phyloP scores from a whole-genome alignment of 2,888 invertebrate species.

The Ectemnius cavifrons region DNA sequence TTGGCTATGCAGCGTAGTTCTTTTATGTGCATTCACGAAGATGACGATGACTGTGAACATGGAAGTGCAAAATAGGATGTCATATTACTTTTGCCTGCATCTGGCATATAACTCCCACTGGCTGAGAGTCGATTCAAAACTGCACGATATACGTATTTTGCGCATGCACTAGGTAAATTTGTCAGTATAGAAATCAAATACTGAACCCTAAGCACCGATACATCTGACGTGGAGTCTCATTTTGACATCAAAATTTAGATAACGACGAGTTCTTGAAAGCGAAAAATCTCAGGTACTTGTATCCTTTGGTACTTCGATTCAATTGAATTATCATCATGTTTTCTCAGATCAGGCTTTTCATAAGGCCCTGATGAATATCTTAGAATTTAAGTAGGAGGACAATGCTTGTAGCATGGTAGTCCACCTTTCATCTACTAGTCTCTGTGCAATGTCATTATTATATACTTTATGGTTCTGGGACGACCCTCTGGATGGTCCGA shows the following conservation, averaged over 20 bases:
- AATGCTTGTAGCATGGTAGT: no score
- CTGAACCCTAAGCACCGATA: not conserved
- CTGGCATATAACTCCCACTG: conserved; percentile 45
- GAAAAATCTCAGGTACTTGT: no score
- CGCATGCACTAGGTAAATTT: conserved; percentile 55
- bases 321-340: no score
- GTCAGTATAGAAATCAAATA: conserved; percentile 28
- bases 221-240: no score
- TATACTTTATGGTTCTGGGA: not conserved
- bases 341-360: no score
- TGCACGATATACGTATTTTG: conserved; percentile 47
- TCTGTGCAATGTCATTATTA: not conserved
- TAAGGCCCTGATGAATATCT: no score
- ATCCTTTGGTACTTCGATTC: no score
- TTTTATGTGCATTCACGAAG: conserved; percentile 77
- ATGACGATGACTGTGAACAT: conserved; percentile 78
- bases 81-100: conserved; percentile 54
- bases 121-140: conserved; percentile 47
- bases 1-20: conserved; percentile 76
- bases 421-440: no score
- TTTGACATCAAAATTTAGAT: no score
- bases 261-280: no score
- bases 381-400: no score
- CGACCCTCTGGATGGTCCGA: no score
- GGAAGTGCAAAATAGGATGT: conserved; percentile 74